Evolutionary conservation across 1,140 invertebrate species (phyloP).

Genomic region (Neodiprion fabricii): DNA sequence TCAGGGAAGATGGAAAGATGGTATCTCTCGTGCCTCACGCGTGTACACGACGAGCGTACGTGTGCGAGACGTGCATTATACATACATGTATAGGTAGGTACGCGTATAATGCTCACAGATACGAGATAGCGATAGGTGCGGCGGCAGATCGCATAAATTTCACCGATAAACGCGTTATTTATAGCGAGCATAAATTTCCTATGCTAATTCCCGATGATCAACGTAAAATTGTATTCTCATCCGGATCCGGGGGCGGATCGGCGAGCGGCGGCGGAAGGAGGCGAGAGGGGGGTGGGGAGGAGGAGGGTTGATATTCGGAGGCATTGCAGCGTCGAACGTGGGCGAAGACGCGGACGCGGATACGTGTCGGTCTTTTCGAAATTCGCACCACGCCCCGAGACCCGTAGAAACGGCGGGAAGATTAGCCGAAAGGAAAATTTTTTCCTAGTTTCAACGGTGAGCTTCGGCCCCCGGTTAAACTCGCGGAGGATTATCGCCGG

Average conservation of each 20-base stretch:
- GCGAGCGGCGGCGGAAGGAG: slow-evolving; percentile 2
- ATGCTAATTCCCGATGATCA: slow-evolving; percentile 62
- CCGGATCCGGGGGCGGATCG: slow-evolving; percentile 3
- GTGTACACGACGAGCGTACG: too few relatives aligned
- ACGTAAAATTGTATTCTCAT: slow-evolving; percentile 43
- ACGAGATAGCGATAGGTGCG: neutral
- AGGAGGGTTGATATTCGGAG: neutral
- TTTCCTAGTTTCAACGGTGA: neutral
- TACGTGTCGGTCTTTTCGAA: too few relatives aligned
- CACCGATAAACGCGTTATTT: slow-evolving; percentile 63
- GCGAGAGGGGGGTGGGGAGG: neutral
- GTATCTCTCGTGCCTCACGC: too few relatives aligned
- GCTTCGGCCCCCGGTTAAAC: neutral
- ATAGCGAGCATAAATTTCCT: slow-evolving; percentile 61
- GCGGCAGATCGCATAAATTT: slow-evolving; percentile 53
- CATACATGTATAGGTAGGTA: neutral
- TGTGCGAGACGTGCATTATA: neutral
- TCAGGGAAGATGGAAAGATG: too few relatives aligned
- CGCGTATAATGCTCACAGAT: neutral
- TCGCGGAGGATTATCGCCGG: neutral
- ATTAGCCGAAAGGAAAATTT: too few relatives aligned
- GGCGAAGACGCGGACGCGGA: too few relatives aligned
- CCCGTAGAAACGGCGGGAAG: too few relatives aligned
- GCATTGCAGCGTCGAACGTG: too few relatives aligned
- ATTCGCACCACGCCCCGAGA: too few relatives aligned